Conservation (phyloP, 2,113 vertebrate species). For the Nibea albiflora region DNA sequence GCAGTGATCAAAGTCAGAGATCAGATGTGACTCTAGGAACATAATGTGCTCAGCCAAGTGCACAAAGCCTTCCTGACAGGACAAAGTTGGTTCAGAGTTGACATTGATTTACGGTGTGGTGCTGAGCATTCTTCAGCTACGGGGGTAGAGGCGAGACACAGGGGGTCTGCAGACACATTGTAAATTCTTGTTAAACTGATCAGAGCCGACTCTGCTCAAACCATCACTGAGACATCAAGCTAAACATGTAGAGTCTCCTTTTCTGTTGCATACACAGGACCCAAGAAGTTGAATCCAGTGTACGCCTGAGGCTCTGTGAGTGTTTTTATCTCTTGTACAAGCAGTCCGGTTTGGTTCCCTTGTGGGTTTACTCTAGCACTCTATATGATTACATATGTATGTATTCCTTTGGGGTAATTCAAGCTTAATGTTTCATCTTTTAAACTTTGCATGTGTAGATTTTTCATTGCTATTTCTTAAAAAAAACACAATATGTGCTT, state of each 20-base stretch:
- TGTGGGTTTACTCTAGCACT: constrained; percentile 3
- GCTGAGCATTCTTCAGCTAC: constrained; percentile 54
- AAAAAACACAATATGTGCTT: neutral
- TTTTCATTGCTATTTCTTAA: constrained; percentile 19
- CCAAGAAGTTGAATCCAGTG: constrained; percentile 34
- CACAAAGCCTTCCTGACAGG: constrained; percentile 68
- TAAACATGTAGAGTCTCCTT: constrained; percentile 50
- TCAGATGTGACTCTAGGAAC: constrained; percentile 66
- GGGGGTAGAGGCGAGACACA: constrained; percentile 17
- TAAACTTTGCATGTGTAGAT: neutral
- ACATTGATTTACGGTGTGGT: constrained; percentile 63
- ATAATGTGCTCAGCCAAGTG: constrained; percentile 74
- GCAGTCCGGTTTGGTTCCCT: neutral
- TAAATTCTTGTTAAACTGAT: constrained; percentile 57
- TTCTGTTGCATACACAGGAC: constrained; percentile 36
- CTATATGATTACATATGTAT: neutral
- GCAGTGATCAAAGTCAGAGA: constrained; percentile 72
- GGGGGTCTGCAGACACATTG: constrained; percentile 48
- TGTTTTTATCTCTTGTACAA: constrained; percentile 56
- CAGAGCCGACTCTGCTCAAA: constrained; percentile 44
- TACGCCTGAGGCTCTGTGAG: constrained; percentile 52
- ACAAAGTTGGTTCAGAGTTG: constrained; percentile 53
- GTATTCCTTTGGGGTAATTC: neutral
- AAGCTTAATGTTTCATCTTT: constrained; percentile 6
- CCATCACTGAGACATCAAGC: constrained; percentile 46